Percentiles rank a stretch among this genome's conserved stretches.
Conservation (phyloP, 2,888 invertebrate species). For the Drosophila incognita region DNA sequence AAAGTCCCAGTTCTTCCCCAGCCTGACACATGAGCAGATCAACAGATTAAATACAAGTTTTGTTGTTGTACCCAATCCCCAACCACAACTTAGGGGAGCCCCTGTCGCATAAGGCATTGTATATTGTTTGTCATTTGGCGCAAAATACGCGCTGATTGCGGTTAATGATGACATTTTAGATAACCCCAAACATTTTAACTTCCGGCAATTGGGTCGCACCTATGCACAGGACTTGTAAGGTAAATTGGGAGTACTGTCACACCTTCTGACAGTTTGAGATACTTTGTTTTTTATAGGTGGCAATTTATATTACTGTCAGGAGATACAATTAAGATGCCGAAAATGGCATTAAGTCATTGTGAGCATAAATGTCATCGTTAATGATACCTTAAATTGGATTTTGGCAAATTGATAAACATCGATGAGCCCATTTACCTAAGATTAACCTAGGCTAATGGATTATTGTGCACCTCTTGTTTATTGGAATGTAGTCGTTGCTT, state of each 20-base stretch:
- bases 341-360: neutral
- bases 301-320: constrained; percentile 16
- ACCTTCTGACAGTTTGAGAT: constrained; percentile 2
- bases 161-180: constrained; percentile 77
- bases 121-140: constrained; percentile 65
- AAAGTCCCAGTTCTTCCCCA: constrained; percentile 13
- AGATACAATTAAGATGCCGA: constrained; percentile 32
- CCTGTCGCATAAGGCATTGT: constrained; percentile 60
- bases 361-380: constrained; percentile 18
- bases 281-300: constrained; percentile 7
- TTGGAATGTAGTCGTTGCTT: neutral
- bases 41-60: constrained; percentile 74
- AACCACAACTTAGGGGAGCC: constrained; percentile 44
- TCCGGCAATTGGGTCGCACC: constrained; percentile 16
- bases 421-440: neutral
- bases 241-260: constrained; percentile 3
- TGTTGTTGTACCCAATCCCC: constrained; percentile 52
- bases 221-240: neutral
- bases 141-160: constrained; percentile 72
- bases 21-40: constrained; percentile 66
- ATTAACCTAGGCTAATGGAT: neutral
- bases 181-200: constrained; percentile 41
- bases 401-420: neutral
- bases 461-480: neutral
- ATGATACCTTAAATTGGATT: constrained; percentile 1